These are phyloP conservation scores for Diorhabda carinulata DNA, from an alignment of 1,140 invertebrate species.

Conservation along the genomic window DNA sequence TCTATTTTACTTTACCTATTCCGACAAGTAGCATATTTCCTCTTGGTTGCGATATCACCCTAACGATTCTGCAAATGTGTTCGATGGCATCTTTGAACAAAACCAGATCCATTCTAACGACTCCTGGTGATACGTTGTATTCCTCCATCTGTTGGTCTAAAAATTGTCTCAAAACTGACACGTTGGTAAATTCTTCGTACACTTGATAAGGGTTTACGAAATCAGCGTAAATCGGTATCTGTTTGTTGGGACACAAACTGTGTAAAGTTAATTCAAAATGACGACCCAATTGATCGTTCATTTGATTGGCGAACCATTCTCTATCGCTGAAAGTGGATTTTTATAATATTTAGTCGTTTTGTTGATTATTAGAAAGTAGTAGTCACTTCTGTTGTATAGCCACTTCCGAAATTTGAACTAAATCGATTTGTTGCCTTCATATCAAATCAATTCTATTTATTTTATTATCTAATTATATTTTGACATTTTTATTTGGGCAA, in stretches of 20 bases:
- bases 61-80: constrained; percentile 73
- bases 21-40: constrained; percentile 81
- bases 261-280: constrained; percentile 76
- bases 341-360: too few species aligned
- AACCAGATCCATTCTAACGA: constrained; percentile 73
- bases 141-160: constrained; percentile 69
- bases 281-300: constrained; percentile 67
- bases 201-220: constrained; percentile 71
- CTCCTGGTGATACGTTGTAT: constrained; percentile 72
- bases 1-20: constrained; percentile 55
- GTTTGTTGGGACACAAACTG: constrained; percentile 72
- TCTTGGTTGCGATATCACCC: constrained; percentile 76
- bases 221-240: constrained; percentile 71
- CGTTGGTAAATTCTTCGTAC: constrained; percentile 70
- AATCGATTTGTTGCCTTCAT: too few species aligned
- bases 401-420: too few species aligned
- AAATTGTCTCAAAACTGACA: constrained; percentile 57
- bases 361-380: too few species aligned
- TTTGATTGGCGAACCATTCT: constrained; percentile 67
- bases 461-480: too few species aligned
- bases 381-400: too few species aligned
- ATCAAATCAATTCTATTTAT: too few species aligned
- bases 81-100: constrained; percentile 81
- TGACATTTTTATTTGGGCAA: too few species aligned
- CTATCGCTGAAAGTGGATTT: constrained; percentile 56